A percentile compares a stretch with the other conserved stretches of the same genome.
Conservation (phyloP, 2,113 vertebrate species). For the Oreochromis niloticus region DNA sequence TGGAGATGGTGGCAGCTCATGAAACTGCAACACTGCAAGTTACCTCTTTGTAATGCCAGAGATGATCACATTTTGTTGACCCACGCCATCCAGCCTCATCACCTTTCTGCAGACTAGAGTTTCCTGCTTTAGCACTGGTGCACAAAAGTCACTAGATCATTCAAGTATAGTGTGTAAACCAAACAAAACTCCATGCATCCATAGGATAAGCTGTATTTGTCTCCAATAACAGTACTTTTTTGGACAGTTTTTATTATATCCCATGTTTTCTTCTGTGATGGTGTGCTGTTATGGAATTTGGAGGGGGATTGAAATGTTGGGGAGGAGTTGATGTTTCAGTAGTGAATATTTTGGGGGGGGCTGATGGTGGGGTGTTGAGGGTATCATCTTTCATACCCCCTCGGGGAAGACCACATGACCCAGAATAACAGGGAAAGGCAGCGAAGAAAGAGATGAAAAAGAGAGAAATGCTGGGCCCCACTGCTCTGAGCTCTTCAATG, state of each 20-base stretch:
- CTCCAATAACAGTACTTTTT: neutral
- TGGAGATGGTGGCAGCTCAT: neutral
- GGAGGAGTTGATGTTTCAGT: neutral
- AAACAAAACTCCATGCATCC: neutral
- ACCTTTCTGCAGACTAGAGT: neutral
- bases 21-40: neutral
- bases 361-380: neutral
- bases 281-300: neutral
- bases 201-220: neutral
- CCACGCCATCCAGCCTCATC: neutral
- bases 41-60: neutral
- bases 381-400: conserved; percentile 61
- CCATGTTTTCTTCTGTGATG: neutral
- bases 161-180: neutral
- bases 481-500: conserved; percentile 68
- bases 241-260: rapidly evolving
- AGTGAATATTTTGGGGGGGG: neutral
- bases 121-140: neutral
- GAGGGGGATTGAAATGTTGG: neutral
- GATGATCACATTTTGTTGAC: neutral
- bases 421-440: conserved; percentile 36
- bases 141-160: neutral
- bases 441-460: conserved; percentile 7
- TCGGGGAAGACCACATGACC: conserved; percentile 64
- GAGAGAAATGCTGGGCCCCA: conserved; percentile 38